phyloP scores from a whole-genome alignment of 2,113 vertebrate genomes.

The Spea bombifrons region DNA sequence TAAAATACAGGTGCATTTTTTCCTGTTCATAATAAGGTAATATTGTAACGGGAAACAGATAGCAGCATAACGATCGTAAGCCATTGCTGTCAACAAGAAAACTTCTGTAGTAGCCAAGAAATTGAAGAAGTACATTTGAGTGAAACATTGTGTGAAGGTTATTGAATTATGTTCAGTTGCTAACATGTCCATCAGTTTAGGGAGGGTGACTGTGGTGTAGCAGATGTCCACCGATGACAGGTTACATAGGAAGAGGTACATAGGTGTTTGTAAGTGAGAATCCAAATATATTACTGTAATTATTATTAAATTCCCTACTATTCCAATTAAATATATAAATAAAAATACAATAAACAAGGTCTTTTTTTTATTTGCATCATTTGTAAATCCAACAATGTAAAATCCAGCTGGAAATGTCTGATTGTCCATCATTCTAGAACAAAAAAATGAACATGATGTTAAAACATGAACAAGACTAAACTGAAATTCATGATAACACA shows the following conservation, averaged over 20 bases:
- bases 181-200: constrained; percentile 38
- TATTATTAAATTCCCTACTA: constrained; percentile 40
- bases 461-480: too few relatives aligned
- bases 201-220: constrained; percentile 32
- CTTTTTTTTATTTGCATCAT: neutral
- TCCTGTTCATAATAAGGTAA: constrained; percentile 50
- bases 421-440: constrained; percentile 9
- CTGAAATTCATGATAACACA: too few relatives aligned
- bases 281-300: constrained; percentile 29
- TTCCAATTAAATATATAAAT: constrained; percentile 16
- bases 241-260: constrained; percentile 46
- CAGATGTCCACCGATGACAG: constrained; percentile 41
- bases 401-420: constrained; percentile 7
- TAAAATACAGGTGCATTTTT: constrained; percentile 36
- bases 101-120: constrained; percentile 42
- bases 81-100: constrained; percentile 54
- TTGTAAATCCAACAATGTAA: constrained; percentile 17
- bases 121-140: constrained; percentile 48
- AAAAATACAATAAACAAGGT: constrained; percentile 28
- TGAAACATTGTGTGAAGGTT: constrained; percentile 48
- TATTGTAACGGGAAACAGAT: constrained; percentile 55
- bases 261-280: constrained; percentile 34
- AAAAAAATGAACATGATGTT: too few relatives aligned
- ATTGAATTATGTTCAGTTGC: constrained; percentile 30
- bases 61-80: constrained; percentile 52